These are phyloP conservation scores for Geococcyx californianus DNA, from an alignment of 2,113 vertebrate species.

Conservation along the genomic window DNA sequence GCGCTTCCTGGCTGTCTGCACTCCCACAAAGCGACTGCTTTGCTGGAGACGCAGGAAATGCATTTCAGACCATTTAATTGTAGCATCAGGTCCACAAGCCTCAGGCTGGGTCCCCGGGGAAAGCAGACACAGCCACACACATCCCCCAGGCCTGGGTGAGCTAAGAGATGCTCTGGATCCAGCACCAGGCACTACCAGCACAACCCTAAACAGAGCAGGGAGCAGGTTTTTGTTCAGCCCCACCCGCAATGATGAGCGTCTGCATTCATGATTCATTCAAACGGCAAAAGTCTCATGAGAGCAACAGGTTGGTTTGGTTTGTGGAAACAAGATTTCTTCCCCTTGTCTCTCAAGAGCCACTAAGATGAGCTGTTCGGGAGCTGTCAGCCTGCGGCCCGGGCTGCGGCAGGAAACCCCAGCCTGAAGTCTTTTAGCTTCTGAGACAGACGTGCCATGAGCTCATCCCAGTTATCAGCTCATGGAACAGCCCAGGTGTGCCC, in stretches of 20 bases:
- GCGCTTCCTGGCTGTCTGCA: not conserved
- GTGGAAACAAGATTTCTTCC: not conserved
- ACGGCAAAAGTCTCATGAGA: not conserved
- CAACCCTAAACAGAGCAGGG: accelerated
- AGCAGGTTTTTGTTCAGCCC: not conserved
- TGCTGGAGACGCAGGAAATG: not conserved
- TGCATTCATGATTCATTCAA: no score
- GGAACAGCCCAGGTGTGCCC: accelerated
- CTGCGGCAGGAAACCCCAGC: not conserved
- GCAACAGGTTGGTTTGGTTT: not conserved
- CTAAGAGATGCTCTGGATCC: not conserved
- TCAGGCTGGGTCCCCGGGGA: not conserved
- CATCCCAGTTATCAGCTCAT: accelerated
- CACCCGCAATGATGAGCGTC: not conserved
- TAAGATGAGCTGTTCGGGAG: not conserved
- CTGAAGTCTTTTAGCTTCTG: not conserved
- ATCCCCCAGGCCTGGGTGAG: not conserved
- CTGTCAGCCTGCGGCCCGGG: not conserved
- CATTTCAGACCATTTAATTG: not conserved
- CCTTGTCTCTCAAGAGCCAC: not conserved
- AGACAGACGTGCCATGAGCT: accelerated
- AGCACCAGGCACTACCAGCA: accelerated
- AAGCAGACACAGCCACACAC: not conserved
- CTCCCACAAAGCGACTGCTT: accelerated
- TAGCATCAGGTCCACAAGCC: not conserved